Base-by-base conservation (phyloP, 2,113 vertebrate species). In the Charina bottae region DNA sequence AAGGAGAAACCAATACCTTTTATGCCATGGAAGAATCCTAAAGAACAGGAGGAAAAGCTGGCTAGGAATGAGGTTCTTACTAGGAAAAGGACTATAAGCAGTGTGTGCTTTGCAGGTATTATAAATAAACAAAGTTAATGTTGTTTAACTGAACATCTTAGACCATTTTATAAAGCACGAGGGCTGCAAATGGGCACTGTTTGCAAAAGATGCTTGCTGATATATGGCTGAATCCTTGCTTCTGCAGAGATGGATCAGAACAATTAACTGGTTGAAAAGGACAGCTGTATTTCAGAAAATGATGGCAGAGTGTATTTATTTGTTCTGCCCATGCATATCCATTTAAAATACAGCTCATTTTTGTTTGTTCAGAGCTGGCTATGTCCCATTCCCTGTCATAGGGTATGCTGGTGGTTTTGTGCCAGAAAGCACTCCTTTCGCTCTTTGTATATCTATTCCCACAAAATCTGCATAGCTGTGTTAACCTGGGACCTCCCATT, bases 141-240 rank as follows among this genome's bases (percentile, higher is more conserved):
- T 93, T 55, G 28, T 19, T 91, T 54, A 49, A 9, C 92, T 49
- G 87, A 8, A 78, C 33, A 21, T 78, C 68, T 78, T 37, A 78
- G 17, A 78, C 72, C 17, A 78, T 37, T 78, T 78, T 42, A 42
- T 78, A 78, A 78, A 17, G 37, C 72, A 78, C 7, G 2, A 21
- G 2, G 2, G 33, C 7, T 86, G 89, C n/a, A 94, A 85, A 24
- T 6, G 2, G 55, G 15, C 49, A n/a, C 88, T 33, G 60, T 0
- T 0, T 56, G 0, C 0, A 95, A 93, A 93, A 97, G 93, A 94
- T 96, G 94, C 72, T 33, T 26, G 28, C 94, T 95, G 15, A 54
- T 93, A 96, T 92, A 85, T 90, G 92, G 93, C 92, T 95, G 94
- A 49, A 89, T 93, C 96, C 96, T 95, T 94, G 89, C 88, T 94